These are phyloP conservation scores for Tauraco hartlaubi DNA, from an alignment of 2,797 vertebrate species.

Conservation along the genomic window DNA sequence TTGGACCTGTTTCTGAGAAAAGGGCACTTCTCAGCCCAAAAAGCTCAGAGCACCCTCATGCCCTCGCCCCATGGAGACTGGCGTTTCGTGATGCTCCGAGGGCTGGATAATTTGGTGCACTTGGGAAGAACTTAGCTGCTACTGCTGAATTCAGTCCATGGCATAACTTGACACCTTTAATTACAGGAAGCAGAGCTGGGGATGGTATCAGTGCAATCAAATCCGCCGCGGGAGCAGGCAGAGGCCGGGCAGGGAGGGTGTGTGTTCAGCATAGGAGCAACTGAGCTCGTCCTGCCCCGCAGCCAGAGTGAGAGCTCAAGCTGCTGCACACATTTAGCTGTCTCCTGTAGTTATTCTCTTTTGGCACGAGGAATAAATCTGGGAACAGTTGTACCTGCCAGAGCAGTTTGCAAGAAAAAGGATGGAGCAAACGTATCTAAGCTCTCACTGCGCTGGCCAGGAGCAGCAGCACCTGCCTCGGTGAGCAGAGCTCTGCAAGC, in stretches of 20 bases:
- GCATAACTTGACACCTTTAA: constrained; percentile 23
- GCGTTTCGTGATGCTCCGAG: background rate
- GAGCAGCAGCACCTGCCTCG: background rate
- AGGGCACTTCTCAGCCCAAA: background rate
- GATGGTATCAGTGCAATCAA: background rate
- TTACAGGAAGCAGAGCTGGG: background rate
- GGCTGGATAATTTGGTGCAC: background rate
- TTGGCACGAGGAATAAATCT: background rate
- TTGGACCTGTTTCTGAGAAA: background rate
- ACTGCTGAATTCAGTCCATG: background rate
- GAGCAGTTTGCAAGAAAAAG: background rate
- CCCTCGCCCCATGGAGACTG: background rate
- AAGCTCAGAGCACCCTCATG: background rate
- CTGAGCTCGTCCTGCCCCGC: background rate
- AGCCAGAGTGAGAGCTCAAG: fast-evolving
- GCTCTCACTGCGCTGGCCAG: background rate
- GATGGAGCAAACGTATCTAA: background rate
- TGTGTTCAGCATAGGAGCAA: background rate
- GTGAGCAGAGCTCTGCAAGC: background rate
- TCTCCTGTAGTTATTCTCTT: background rate
- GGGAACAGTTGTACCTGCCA: constrained; percentile 5
- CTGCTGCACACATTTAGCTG: background rate
- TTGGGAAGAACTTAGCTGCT: background rate
- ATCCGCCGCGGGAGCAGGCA: background rate
- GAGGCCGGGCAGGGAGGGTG: fast-evolving